Evolutionary conservation across 1,140 invertebrate species (phyloP), one percentile per base, ranked within the genome.

Genomic region (Himalopsyche phryganea): DNA sequence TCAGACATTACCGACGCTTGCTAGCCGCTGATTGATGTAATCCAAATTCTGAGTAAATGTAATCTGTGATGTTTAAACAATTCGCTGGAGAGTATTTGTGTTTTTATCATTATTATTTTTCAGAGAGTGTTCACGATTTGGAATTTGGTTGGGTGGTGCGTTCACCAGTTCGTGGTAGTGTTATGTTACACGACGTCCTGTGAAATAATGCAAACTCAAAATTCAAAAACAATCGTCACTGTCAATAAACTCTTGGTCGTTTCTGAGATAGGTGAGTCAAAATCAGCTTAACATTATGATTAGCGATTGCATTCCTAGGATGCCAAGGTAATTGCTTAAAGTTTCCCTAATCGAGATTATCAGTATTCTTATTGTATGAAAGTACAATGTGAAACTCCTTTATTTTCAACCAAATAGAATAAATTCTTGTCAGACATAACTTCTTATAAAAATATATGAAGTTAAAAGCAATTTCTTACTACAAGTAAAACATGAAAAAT

Each of bases 181-280:
- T 1, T 54, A 1, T 6, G 28, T 3, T 46, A 33, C 18, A 17
- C 42, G 7, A 46, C 51, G 3, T 4, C 42, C 13, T 54, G 51
- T 46, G 51, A 54, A 46, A 46, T 54, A 36, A 28, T 54, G 23
- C 42, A 47, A 35, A 17, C 44, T 6, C 41, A 54, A 13, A 38
- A 28, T 9, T 54, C 23, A 35, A 45, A 14, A 46, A 54, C 51
- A 36, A 32, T 41, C 11, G 42, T 54, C n/a, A 35, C 44, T n/a
- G 18, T 53, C 5, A 33, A 53, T 28, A 53, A 53, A 53, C n/a
- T 53, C 13, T 28, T 53, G 40, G 33, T 15, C 18, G 13, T 41
- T 33, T 17, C 51, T 33, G 51, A 38, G 7, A 5, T 45, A 45
- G 51, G 51, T 45, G 33, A 7, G 50, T 28, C 40, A 11, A 17